These are phyloP conservation scores for Cephus cinctus DNA, from an alignment of 1,140 invertebrate genomes.

Conservation along the genomic window DNA sequence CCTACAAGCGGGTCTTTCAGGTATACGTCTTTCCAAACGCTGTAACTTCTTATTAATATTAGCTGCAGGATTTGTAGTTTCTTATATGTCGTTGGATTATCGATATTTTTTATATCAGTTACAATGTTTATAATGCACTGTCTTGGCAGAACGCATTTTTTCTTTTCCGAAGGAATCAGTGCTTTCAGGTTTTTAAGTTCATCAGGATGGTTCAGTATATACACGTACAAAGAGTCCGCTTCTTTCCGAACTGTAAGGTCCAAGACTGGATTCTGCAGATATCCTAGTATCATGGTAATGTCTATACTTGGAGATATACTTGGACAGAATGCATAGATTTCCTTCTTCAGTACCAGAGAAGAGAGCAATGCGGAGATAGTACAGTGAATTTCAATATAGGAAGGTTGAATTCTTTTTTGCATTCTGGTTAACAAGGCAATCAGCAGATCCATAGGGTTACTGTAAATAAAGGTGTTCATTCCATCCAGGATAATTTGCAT, in stretches of 20 bases:
- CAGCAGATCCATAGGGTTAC: conserved; percentile 16
- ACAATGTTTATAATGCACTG: conserved; percentile 14
- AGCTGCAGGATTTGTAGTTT: no score
- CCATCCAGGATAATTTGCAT: neutral
- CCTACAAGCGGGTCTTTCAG: no score
- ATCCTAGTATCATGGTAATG: conserved; percentile 12
- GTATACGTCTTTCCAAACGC: no score
- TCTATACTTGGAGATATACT: conserved; percentile 15
- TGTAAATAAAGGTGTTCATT: conserved; percentile 15
- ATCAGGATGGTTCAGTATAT: conserved; percentile 8
- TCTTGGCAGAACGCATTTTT: conserved; percentile 7
- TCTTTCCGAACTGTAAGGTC: neutral
- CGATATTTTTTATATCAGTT: conserved; percentile 5
- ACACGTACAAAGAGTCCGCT: conserved; percentile 1
- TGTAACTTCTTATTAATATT: no score
- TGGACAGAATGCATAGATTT: conserved; percentile 3
- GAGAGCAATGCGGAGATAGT: conserved; percentile 12
- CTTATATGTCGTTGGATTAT: neutral
- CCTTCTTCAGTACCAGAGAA: conserved; percentile 11
- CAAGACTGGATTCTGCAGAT: conserved; percentile 9
- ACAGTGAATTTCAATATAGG: neutral
- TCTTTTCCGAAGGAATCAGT: conserved; percentile 16
- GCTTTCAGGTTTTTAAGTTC: conserved; percentile 5
- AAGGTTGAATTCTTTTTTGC: neutral
- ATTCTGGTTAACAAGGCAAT: conserved; percentile 16